Percentiles rank a stretch among this genome's conserved stretches.
Evolutionary conservation across 2,888 invertebrate genomes (phyloP).

Genomic region (Idaea straminata): DNA sequence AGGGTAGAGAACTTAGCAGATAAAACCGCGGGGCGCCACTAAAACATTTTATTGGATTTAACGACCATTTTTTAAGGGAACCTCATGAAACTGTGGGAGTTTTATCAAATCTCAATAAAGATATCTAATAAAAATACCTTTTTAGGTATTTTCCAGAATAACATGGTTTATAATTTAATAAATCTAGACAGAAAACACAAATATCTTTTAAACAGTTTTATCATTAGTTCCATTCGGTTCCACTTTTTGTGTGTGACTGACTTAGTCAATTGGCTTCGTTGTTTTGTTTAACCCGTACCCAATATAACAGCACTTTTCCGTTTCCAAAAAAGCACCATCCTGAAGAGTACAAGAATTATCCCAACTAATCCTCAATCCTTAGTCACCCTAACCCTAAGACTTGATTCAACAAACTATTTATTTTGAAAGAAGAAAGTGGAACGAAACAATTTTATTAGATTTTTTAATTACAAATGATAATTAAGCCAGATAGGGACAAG

Average conservation of each 20-base stretch:
- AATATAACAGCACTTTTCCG: no score
- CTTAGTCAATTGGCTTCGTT: no score
- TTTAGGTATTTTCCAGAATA: neutral
- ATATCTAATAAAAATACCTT: neutral
- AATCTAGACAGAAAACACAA: neutral
- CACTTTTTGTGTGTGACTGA: no score
- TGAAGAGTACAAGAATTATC: neutral
- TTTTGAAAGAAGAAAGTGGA: conserved; percentile 20
- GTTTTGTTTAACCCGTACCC: no score
- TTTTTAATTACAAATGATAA: conserved; percentile 17
- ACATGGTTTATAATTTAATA: neutral
- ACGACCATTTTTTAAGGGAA: neutral
- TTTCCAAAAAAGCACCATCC: neutral
- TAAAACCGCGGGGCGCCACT: neutral
- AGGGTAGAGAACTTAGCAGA: neutral
- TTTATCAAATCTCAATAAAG: neutral
- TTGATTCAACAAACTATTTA: conserved; percentile 17
- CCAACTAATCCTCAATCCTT: neutral
- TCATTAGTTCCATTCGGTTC: no score
- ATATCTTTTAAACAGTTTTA: neutral
- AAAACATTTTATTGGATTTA: neutral
- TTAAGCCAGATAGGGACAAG: conserved; percentile 10
- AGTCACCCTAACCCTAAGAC: neutral
- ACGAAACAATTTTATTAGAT: conserved; percentile 23
- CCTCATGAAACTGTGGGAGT: neutral